phyloP scores from a whole-genome alignment of 2,113 vertebrate genomes.

The Orthochromis malagaraziensis region DNA sequence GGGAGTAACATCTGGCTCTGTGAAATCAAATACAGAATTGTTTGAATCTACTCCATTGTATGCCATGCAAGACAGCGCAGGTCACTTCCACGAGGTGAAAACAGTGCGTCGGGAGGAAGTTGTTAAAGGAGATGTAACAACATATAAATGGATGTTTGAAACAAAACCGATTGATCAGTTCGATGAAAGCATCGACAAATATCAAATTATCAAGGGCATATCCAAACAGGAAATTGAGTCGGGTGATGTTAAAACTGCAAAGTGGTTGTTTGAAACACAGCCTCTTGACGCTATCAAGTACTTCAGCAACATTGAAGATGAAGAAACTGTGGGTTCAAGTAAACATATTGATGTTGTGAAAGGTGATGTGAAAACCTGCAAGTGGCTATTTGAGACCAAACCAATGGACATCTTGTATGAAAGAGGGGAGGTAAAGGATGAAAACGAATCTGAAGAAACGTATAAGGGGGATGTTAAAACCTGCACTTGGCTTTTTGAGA shows the following conservation, averaged over 20 bases:
- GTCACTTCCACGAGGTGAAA: conserved; percentile 85
- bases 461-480: conserved; percentile 85
- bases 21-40: conserved; percentile 80
- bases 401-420: conserved; percentile 87
- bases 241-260: conserved; percentile 88
- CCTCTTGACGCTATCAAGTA: conserved; percentile 86
- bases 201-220: conserved; percentile 86
- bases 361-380: conserved; percentile 86
- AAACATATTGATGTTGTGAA: conserved; percentile 70
- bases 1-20: conserved; percentile 77
- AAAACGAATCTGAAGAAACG: conserved; percentile 66
- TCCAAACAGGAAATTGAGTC: conserved; percentile 85
- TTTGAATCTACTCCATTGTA: conserved; percentile 84
- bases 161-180: conserved; percentile 88
- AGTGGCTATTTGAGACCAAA: conserved; percentile 91
- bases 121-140: conserved; percentile 84
- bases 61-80: conserved; percentile 85
- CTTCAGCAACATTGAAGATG: conserved; percentile 79
- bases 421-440: conserved; percentile 62
- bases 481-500: conserved; percentile 89
- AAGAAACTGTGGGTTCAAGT: conserved; percentile 56
- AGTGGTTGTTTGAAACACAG: conserved; percentile 94
- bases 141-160: conserved; percentile 92
- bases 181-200: conserved; percentile 80
- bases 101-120: conserved; percentile 86